Evolutionary conservation across 2,113 vertebrate species (phyloP).

Genomic region (Myiopsitta monachus): DNA sequence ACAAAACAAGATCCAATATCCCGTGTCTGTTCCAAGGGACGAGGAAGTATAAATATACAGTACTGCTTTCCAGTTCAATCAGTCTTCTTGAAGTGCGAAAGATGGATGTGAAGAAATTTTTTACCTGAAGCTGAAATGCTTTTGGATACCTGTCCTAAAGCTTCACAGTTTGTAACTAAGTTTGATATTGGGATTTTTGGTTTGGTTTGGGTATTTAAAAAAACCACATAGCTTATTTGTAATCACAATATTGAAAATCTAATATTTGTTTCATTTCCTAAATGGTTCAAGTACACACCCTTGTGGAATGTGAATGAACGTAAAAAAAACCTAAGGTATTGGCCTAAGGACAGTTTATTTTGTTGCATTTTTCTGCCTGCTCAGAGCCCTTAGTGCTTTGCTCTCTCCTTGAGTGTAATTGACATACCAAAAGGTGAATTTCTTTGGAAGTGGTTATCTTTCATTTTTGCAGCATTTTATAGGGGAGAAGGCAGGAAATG

Average conservation of each 20-base stretch:
- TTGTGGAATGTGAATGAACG: not conserved
- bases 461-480: not conserved
- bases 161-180: not conserved
- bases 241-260: not conserved
- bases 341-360: not conserved
- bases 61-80: not conserved
- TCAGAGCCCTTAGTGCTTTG: not conserved
- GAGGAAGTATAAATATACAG: not conserved
- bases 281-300: rapidly evolving
- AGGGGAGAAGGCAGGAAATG: not conserved
- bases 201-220: not conserved
- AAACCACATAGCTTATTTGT: not conserved
- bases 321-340: not conserved
- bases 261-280: not conserved
- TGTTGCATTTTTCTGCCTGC: not conserved
- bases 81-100: not conserved
- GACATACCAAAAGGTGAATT: not conserved
- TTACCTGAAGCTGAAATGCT: not conserved
- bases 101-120: not conserved
- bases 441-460: not conserved
- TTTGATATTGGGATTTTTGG: not conserved
- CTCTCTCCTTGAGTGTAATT: not conserved
- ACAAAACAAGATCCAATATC: not conserved
- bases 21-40: not conserved
- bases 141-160: not conserved